phyloP scores from a whole-genome alignment of 2,888 invertebrate genomes.

The Drosophila suboccidentalis region DNA sequence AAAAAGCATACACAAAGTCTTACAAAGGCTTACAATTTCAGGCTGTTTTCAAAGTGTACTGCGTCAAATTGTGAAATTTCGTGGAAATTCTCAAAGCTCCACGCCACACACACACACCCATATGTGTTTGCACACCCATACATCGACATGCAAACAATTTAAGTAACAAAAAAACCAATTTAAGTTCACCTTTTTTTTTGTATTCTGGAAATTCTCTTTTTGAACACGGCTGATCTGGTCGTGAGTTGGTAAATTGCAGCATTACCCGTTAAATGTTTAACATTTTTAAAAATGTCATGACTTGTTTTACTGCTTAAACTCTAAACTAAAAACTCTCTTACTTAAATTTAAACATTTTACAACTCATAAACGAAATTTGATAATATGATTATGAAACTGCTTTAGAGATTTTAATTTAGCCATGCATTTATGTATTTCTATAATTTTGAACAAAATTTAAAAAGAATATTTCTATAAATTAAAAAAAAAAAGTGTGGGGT shows the following conservation, averaged over 20 bases:
- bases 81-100: conserved; percentile 36
- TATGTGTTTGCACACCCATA: background rate
- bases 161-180: conserved; percentile 59
- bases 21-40: conserved; percentile 38
- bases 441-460: no score
- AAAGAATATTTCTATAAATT: no score
- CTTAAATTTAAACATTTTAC: background rate
- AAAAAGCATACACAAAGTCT: conserved; percentile 37
- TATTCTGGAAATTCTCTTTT: conserved; percentile 24
- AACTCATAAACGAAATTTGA: background rate
- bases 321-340: background rate
- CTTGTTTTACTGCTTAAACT: background rate
- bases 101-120: background rate
- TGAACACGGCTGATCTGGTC: conserved; percentile 15
- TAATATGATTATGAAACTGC: background rate
- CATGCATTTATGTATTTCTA: no score
- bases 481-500: no score
- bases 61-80: conserved; percentile 53
- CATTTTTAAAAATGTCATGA: no score
- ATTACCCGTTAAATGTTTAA: conserved; percentile 3
- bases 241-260: conserved; percentile 10
- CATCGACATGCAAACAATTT: conserved; percentile 34
- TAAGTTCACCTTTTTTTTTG: conserved; percentile 48
- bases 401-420: background rate
- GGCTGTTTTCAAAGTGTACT: conserved; percentile 32